phyloP scores from a whole-genome alignment of 2,113 vertebrate genomes.

The Sylvilagus bachmani region DNA sequence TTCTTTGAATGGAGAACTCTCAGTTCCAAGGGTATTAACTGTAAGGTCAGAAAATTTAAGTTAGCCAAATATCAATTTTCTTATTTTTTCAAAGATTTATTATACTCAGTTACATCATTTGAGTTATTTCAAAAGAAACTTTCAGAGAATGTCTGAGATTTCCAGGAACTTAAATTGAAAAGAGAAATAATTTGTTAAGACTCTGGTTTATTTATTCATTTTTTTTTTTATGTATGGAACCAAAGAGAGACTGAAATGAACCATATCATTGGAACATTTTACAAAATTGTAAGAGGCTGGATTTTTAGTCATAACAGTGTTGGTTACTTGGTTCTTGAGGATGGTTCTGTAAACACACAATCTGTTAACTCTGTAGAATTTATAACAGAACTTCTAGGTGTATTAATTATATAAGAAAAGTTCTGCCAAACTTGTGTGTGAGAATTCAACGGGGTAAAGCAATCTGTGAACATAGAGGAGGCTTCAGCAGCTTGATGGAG shows the following conservation, averaged over 20 bases:
- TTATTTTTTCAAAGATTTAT: background rate
- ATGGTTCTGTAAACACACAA: constrained; percentile 14
- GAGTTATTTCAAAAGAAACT: constrained; percentile 43
- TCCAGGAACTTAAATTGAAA: constrained; percentile 47
- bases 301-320: background rate
- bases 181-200: constrained; percentile 32
- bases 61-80: constrained; percentile 26
- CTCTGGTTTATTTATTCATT: background rate
- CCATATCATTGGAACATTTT: constrained; percentile 18
- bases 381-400: background rate
- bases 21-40: background rate
- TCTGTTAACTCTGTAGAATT: background rate
- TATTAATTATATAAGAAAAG: background rate
- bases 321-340: constrained; percentile 7
- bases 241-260: constrained; percentile 32
- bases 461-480: background rate
- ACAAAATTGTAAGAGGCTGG: background rate
- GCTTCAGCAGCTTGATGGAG: constrained; percentile 10
- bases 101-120: background rate
- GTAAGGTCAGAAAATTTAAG: background rate
- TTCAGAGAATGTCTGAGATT: constrained; percentile 47
- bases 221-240: constrained; percentile 3
- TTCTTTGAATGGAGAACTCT: background rate
- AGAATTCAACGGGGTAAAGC: background rate
- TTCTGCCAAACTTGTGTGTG: background rate